These are phyloP conservation scores for Drosophila asahinai DNA, from an alignment of 1,140 invertebrate species.

Conservation along the genomic window DNA sequence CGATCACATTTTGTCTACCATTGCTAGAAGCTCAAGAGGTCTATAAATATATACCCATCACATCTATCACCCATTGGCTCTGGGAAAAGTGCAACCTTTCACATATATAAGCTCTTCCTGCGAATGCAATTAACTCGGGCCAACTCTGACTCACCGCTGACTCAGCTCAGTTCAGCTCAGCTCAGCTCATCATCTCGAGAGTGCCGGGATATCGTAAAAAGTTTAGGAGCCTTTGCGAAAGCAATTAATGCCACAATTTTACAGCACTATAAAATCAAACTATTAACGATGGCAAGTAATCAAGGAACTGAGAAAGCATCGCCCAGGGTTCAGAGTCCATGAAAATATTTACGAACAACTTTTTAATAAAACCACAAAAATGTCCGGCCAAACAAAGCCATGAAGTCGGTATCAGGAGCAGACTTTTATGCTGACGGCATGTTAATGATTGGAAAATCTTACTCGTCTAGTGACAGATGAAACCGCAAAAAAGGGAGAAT, in stretches of 20 bases:
- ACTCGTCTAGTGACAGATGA: slow-evolving; percentile 28
- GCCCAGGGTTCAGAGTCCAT: neutral
- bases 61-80: neutral
- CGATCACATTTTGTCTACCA: neutral
- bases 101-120: slow-evolving; percentile 2
- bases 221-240: slow-evolving; percentile 20
- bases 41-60: neutral
- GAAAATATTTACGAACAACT: slow-evolving; percentile 47
- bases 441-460: slow-evolving; percentile 56
- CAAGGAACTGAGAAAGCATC: slow-evolving; percentile 1
- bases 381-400: slow-evolving; percentile 18
- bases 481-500: slow-evolving; percentile 42
- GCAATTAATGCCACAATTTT: slow-evolving; percentile 53
- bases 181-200: slow-evolving; percentile 7
- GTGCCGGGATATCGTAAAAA: slow-evolving; percentile 20
- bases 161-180: slow-evolving; percentile 7
- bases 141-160: slow-evolving; percentile 24
- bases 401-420: slow-evolving; percentile 26
- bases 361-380: slow-evolving; percentile 56
- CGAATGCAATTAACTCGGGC: slow-evolving; percentile 11
- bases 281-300: slow-evolving; percentile 34
- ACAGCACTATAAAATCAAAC: slow-evolving; percentile 55
- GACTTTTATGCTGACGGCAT: slow-evolving; percentile 61
- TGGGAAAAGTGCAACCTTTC: slow-evolving; percentile 15
- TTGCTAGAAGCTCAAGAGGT: neutral